phyloP scores from a whole-genome alignment of 2,888 invertebrate species.

The Alloplasta piceator region DNA sequence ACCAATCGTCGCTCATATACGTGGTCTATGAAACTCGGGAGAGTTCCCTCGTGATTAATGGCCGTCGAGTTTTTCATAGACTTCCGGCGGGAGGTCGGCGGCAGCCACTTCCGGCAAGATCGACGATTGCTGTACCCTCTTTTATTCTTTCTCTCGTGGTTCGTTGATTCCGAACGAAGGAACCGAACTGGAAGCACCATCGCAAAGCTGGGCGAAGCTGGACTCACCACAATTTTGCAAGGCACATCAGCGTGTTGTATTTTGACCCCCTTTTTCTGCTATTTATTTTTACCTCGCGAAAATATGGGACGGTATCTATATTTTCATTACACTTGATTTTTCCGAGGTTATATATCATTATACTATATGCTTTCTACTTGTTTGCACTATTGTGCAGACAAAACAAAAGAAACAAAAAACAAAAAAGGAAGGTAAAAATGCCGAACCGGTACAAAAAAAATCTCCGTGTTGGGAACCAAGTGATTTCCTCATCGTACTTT shows the following conservation, averaged over 20 bases:
- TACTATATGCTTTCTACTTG: too few relatives aligned
- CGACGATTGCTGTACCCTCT: conserved; percentile 57
- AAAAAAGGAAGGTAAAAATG: conserved; percentile 9
- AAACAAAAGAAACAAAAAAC: background rate
- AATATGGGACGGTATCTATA: background rate
- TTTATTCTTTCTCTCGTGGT: conserved; percentile 38
- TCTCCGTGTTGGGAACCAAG: conserved; percentile 18
- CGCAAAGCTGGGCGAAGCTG: conserved; percentile 20
- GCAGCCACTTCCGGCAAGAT: conserved; percentile 62
- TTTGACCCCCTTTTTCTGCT: conserved; percentile 1
- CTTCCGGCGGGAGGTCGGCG: conserved; percentile 32
- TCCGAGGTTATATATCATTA: background rate
- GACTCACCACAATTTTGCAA: conserved; percentile 6
- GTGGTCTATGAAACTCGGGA: conserved; percentile 27
- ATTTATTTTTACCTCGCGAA: conserved; percentile 24
- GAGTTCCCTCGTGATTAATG: conserved; percentile 52
- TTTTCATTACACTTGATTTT: conserved; percentile 12
- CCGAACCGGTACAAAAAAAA: conserved; percentile 2
- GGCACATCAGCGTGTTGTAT: background rate
- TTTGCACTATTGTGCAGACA: conserved; percentile 4
- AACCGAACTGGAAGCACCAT: conserved; percentile 54
- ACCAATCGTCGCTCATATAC: background rate
- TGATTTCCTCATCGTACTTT: conserved; percentile 36
- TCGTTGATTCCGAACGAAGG: conserved; percentile 57
- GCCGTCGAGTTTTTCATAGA: conserved; percentile 44